Percentiles rank a stretch among this genome's conserved stretches.
These are phyloP conservation scores for Hypanus sabinus DNA, from an alignment of 2,113 vertebrate species.

Conservation along the genomic window DNA sequence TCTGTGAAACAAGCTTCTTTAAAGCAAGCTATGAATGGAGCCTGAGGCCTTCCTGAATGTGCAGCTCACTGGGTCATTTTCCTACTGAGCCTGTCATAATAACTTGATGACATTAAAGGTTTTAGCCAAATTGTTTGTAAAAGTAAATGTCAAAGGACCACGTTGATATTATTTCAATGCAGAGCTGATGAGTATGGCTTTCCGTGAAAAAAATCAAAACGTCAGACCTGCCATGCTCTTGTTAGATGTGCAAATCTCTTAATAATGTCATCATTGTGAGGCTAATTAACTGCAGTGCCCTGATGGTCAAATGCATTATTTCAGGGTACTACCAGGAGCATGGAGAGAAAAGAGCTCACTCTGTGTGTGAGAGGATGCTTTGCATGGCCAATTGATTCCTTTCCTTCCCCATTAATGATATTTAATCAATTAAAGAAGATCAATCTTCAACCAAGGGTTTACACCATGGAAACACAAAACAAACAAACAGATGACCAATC, in stretches of 20 bases:
- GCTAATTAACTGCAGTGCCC: conserved; percentile 24
- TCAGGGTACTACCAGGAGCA: neutral
- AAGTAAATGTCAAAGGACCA: conserved; percentile 13
- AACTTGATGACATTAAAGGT: neutral
- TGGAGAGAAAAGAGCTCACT: conserved; percentile 6
- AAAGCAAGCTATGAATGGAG: neutral
- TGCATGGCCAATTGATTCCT: conserved; percentile 33
- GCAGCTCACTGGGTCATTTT: neutral
- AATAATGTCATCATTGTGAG: conserved; percentile 31
- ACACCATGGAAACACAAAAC: conserved; percentile 42
- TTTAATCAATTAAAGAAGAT: conserved; percentile 42
- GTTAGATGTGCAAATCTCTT: conserved; percentile 27
- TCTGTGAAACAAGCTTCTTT: neutral
- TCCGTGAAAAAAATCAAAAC: neutral
- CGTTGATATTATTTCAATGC: neutral
- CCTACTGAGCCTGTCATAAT: neutral
- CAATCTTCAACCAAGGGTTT: conserved; percentile 8
- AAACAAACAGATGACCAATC: conserved; percentile 37
- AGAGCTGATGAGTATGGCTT: neutral
- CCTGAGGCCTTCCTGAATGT: neutral
- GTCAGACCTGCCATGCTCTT: conserved; percentile 19
- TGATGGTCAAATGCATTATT: neutral
- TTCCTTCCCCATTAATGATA: conserved; percentile 33
- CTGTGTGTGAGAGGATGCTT: conserved; percentile 11
- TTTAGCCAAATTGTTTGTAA: neutral